phyloP scores from a whole-genome alignment of 2,888 invertebrate genomes.

The Crossocerus cetratus region DNA sequence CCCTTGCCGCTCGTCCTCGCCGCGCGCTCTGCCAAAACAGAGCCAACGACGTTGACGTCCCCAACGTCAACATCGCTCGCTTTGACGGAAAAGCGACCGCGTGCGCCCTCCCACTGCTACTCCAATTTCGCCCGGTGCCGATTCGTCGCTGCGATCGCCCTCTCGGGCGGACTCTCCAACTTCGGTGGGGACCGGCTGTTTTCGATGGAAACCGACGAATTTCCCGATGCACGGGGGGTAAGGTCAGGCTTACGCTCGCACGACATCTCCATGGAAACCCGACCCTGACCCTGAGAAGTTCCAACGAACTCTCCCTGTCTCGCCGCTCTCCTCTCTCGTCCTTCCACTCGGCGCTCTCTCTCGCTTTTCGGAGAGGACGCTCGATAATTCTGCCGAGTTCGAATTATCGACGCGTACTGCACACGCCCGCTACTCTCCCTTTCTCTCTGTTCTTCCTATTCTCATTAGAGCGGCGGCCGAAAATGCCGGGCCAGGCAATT shows the following conservation, averaged over 20 bases:
- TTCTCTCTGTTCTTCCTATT: conserved; percentile 23
- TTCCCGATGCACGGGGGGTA: neutral
- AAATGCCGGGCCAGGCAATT: conserved; percentile 29
- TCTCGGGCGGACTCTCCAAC: too few relatives aligned
- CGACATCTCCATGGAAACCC: conserved; percentile 14
- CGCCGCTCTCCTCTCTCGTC: neutral
- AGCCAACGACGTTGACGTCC: too few relatives aligned
- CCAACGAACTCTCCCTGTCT: conserved; percentile 9
- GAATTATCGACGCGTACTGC: conserved; percentile 39
- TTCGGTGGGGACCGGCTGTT: neutral
- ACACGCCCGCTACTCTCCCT: conserved; percentile 28
- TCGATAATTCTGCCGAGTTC: conserved; percentile 1
- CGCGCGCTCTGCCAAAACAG: too few relatives aligned
- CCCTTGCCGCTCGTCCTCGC: too few relatives aligned
- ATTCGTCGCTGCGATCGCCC: too few relatives aligned
- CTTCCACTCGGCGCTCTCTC: neutral
- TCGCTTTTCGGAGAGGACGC: neutral
- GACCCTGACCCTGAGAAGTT: conserved; percentile 30
- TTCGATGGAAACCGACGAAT: neutral
- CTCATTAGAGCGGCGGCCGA: conserved; percentile 40
- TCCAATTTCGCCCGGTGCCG: too few relatives aligned
- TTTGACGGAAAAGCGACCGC: too few relatives aligned
- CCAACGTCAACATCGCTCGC: too few relatives aligned
- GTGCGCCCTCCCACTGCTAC: too few relatives aligned
- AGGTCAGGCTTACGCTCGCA: conserved; percentile 8